Percentiles rank a stretch among this genome's conserved stretches.
Evolutionary conservation across 1,140 invertebrate species (phyloP).

Genomic region (Ceratina calcarata): DNA sequence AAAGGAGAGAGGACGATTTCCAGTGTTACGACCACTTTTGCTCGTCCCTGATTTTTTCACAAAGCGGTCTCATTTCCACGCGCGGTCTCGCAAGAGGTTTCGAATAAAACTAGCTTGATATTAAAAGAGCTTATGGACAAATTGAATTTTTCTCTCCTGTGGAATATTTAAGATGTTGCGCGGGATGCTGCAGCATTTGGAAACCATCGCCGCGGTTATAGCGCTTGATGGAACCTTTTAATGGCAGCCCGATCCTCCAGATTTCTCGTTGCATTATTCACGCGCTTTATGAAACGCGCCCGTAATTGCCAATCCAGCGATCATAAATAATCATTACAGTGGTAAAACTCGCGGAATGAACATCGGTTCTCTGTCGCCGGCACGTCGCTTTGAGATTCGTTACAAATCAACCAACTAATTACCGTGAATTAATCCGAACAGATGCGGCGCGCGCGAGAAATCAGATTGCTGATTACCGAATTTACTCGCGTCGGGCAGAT

Average conservation of each 20-base stretch:
- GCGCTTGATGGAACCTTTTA: neutral
- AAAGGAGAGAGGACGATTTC: no score
- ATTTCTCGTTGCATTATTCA: neutral
- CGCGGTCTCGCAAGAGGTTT: neutral
- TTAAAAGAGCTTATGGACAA: neutral
- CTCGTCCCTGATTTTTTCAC: neutral
- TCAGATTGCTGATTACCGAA: neutral
- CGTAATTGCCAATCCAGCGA: slow-evolving; percentile 10
- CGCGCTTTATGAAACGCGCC: neutral
- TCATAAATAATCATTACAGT: slow-evolving; percentile 7
- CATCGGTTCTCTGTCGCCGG: neutral
- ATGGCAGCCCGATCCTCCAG: neutral
- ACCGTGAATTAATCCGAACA: slow-evolving; percentile 31
- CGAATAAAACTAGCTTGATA: neutral
- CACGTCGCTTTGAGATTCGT: slow-evolving; percentile 16
- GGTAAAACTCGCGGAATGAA: slow-evolving; percentile 6
- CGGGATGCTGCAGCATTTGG: neutral
- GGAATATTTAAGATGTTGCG: no score
- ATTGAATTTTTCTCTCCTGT: neutral
- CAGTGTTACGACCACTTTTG: neutral
- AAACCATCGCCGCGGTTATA: neutral
- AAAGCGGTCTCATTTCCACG: neutral
- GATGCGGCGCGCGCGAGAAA: neutral
- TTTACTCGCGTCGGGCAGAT: neutral
- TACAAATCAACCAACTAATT: slow-evolving; percentile 21